Evolutionary conservation across 2,797 vertebrate genomes (phyloP), one percentile per base, ranked within the genome.

Genomic region (Falco peregrinus): DNA sequence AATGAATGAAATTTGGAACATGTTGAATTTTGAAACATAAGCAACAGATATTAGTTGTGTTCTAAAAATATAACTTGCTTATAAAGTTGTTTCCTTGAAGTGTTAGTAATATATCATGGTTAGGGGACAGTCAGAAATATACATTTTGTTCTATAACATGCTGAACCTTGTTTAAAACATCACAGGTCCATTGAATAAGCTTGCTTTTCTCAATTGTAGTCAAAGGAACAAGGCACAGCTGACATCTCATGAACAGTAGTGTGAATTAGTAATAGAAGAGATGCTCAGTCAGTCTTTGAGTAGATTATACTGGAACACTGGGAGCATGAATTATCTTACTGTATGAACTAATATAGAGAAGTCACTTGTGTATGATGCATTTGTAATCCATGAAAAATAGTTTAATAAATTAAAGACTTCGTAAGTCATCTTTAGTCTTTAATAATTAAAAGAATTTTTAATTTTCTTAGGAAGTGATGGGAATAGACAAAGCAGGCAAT

Each of bases 401-500:
- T 90, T 95, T 93, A 87, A 97, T 95, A 95, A 91, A 93, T 96
- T 94, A 90, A 92, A 94, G 89, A 69, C 71, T 94, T 83, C 71
- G 48, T 70, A 92, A 94, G 84, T 89, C 84, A 68, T 91, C 84
- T 83, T 95, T 87, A 83, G 89, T 75, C 81, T 92, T 96, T 85
- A 96, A 97, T 97, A 96, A 96, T 97, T 96, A 96, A 97, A 95
- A 80, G 84, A 93, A 95, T 90, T 96, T 95, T 95, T 94, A 96
- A 96, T 97, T 96, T 96, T 96, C 88, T 87, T 78, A 75, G 50
- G 88, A 97, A 87, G 93, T 93, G 90, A 95, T 93, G 95, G 93
- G 96, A 97, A 94, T 94, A 97, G 95, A 96, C 92, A 95, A 95
- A 95, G 93, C 64, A 87, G 84, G 90, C 94, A 90, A 82, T 89